A percentile compares a stretch with the other conserved stretches of the same genome.
phyloP scores from a whole-genome alignment of 2,113 vertebrate genomes.

The Accipiter virgatus region DNA sequence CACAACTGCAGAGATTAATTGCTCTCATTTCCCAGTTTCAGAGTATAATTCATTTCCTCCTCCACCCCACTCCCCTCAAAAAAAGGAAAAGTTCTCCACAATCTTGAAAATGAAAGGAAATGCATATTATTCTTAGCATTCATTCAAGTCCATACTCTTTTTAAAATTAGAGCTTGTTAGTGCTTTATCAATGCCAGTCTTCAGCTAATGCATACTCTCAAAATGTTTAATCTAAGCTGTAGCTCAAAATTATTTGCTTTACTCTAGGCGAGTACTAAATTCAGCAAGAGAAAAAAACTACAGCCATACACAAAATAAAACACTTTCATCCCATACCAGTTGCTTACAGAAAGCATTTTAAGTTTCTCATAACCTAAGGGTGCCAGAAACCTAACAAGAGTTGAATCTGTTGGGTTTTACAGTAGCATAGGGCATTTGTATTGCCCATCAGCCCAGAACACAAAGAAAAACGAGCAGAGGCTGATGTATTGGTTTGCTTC shows the following conservation, averaged over 20 bases:
- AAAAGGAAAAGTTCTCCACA: background rate
- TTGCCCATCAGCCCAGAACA: background rate
- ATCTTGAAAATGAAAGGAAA: background rate
- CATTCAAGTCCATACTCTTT: background rate
- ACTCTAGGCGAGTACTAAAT: background rate
- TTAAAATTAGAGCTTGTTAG: background rate
- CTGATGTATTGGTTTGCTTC: rapidly evolving
- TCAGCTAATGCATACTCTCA: background rate
- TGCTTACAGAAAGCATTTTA: background rate
- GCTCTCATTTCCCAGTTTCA: slow-evolving; percentile 23
- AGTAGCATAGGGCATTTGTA: background rate
- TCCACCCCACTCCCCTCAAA: background rate
- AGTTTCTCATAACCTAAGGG: background rate
- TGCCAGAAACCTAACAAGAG: background rate
- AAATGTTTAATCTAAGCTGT: background rate
- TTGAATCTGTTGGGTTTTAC: background rate
- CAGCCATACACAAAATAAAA: background rate
- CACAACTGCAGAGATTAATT: slow-evolving; percentile 48
- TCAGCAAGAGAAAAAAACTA: background rate
- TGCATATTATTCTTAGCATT: background rate
- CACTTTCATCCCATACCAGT: background rate
- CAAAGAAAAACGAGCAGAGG: background rate
- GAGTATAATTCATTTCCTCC: background rate
- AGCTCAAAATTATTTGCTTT: background rate
- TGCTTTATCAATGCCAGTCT: background rate